A percentile compares a stretch with the other conserved stretches of the same genome.
Evolutionary conservation across 2,113 vertebrate genomes (phyloP).

Genomic region (Miniopterus natalensis): DNA sequence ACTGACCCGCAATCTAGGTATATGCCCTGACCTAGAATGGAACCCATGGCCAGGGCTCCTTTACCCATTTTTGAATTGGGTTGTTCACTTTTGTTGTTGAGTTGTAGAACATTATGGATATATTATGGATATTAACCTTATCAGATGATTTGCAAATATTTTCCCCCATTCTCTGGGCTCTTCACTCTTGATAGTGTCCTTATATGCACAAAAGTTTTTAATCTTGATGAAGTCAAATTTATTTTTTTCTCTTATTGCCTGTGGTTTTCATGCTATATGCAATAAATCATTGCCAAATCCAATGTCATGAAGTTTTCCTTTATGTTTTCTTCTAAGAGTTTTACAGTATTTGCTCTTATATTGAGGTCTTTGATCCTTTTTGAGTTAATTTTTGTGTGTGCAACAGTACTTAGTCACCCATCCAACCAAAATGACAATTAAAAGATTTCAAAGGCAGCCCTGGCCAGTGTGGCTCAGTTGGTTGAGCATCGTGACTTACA

Average conservation of each 20-base stretch:
- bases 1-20: no score
- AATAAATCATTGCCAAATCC: not conserved
- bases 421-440: not conserved
- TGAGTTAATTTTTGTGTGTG: not conserved
- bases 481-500: no score
- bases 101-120: not conserved
- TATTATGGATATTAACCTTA: not conserved
- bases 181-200: not conserved
- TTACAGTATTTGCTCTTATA: constrained; percentile 14
- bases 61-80: constrained; percentile 4
- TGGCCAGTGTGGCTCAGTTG: no score
- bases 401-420: not conserved
- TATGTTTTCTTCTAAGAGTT: not conserved
- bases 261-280: not conserved
- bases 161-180: not conserved
- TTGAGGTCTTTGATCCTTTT: not conserved
- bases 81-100: not conserved
- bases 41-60: not conserved
- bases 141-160: constrained; percentile 16
- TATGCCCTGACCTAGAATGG: no score
- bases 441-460: not conserved
- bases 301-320: not conserved
- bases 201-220: not conserved
- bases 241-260: not conserved
- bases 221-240: not conserved